Evolutionary conservation across 2,113 vertebrate genomes (phyloP).

Genomic region (Hystrix brachyura): DNA sequence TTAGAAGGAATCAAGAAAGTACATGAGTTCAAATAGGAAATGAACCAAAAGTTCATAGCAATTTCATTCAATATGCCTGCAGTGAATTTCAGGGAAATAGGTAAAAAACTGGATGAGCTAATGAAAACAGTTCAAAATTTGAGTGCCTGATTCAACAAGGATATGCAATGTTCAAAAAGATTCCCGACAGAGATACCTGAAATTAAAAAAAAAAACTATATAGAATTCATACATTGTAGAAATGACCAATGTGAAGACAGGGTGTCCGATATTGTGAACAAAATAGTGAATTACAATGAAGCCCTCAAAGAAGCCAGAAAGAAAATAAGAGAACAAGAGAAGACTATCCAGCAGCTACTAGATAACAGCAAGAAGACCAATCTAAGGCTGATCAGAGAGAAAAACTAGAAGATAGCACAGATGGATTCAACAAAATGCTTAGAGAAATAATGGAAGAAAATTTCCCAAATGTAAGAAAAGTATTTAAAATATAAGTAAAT

Average conservation of each 20-base stretch:
- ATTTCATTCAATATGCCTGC: not conserved
- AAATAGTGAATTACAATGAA: not conserved
- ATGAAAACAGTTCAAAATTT: not conserved
- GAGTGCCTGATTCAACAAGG: not conserved
- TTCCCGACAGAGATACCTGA: not conserved
- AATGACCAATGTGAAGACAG: not conserved
- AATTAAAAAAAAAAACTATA: not conserved
- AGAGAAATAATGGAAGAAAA: not conserved
- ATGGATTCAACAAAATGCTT: not conserved
- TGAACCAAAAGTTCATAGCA: not conserved
- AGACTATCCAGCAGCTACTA: not conserved
- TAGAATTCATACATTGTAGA: not conserved
- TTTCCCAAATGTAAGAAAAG: not conserved
- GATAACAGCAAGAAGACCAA: not conserved
- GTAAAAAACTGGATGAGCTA: not conserved
- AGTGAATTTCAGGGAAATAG: not conserved
- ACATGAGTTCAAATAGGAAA: not conserved
- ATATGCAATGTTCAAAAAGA: not conserved
- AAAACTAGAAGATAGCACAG: not conserved
- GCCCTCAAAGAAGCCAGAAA: not conserved
- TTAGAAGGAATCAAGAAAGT: not conserved
- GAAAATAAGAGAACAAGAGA: not conserved
- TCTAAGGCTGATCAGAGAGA: not conserved
- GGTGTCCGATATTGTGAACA: not conserved
- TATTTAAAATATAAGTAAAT: not conserved